Conservation (phyloP, 2,888 invertebrate genomes). For the Drosophila yooni region DNA sequence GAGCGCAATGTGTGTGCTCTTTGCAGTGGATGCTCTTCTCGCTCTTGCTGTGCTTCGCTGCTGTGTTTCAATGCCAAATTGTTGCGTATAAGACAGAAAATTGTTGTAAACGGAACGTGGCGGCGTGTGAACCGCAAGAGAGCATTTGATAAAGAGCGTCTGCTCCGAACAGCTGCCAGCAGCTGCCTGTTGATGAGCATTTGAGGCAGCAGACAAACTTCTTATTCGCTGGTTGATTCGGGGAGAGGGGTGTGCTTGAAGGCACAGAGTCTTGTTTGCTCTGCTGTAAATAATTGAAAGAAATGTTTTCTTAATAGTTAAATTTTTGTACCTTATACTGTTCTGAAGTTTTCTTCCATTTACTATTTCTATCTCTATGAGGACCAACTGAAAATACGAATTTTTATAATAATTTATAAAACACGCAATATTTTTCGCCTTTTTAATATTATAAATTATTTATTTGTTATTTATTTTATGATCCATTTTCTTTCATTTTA, state of each 20-base stretch:
- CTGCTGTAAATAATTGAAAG: not conserved
- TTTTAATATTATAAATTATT: not conserved
- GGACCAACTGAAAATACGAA: not conserved
- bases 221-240: not conserved
- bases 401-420: not conserved
- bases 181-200: conserved; percentile 70
- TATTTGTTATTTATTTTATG: not conserved
- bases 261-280: not conserved
- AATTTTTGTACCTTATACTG: not conserved
- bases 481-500: not conserved
- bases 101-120: conserved; percentile 39
- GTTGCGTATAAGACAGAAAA: conserved; percentile 72
- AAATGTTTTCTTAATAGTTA: not conserved
- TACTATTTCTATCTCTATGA: not conserved
- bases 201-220: not conserved
- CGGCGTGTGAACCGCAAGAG: conserved; percentile 22
- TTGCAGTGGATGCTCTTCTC: conserved; percentile 10
- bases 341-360: not conserved
- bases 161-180: conserved; percentile 43
- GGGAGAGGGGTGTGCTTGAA: too few relatives aligned
- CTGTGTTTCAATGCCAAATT: conserved; percentile 39
- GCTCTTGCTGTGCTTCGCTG: not conserved
- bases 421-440: not conserved
- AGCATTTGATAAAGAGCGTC: conserved; percentile 7
- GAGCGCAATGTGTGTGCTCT: conserved; percentile 33